Evolutionary conservation across 1,140 invertebrate species (phyloP), one percentile per base, ranked within the genome.

Genomic region (Rhopalosiphum maidis): DNA sequence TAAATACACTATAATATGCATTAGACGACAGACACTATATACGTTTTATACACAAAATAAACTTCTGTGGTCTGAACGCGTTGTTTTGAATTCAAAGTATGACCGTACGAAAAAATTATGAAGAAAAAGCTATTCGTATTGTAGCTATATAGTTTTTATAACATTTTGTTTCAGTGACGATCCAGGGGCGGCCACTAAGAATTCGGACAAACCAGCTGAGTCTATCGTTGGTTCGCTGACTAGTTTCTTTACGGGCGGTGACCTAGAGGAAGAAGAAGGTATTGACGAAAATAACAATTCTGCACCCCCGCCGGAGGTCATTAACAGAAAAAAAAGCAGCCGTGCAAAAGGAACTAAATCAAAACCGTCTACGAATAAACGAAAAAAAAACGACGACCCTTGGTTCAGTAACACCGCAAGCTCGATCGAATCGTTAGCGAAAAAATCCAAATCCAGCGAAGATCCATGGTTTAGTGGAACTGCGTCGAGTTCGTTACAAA

Each of bases 171-270:
- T 2, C 30, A 87, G 86, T n/a, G 43, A 86, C 85, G 9, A 5
- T 35, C 15, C 46, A 30, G 37, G 1, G 2, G 43, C 25, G 4
- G 3, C 0, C 0, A 30, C 30, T 3, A 4, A 35, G 5, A 7
- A 22, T 37, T 3, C 86, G 30, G 46, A 87, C 5, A 87, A 87
- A n/a, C 86, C 86, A 7, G 15, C 48, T 51, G 51, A 23, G 0
- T 35, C 86, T 48, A n/a, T 87, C 11, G 23, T 87, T 15, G 30
- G 46, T 22, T 87, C 86, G 30, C 30, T 87, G 30, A 48, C 43
- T 46, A 22, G 5, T 87, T 87, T 87, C 46, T 51, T 87, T 51
- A 87, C 18, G 30, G 86, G 86, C 18, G 18, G n/a, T 35, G 30
- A 48, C 6, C 15, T 8, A 0, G 23, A 85, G 22, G 60, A 35